phyloP scores from a whole-genome alignment of 2,888 invertebrate species.

The Leptothorax acervorum region DNA sequence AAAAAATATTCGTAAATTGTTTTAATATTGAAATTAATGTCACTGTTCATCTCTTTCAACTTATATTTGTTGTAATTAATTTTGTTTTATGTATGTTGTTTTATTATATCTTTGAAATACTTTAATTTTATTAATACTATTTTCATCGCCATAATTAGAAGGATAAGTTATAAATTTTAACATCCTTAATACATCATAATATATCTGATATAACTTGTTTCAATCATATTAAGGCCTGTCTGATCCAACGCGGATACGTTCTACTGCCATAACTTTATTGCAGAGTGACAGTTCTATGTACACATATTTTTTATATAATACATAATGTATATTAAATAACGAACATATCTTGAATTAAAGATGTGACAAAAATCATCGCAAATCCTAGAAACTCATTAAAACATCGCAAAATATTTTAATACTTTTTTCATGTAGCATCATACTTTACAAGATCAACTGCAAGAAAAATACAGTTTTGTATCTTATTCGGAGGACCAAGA shows the following conservation, averaged over 20 bases:
- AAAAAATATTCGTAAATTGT: background rate
- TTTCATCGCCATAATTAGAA: background rate
- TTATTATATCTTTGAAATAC: background rate
- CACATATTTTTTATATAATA: background rate
- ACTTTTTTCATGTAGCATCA: background rate
- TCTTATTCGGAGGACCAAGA: background rate
- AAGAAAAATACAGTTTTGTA: background rate
- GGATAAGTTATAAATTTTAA: background rate
- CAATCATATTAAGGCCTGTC: slow-evolving; percentile 34
- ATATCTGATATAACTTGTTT: background rate
- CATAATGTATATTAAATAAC: background rate
- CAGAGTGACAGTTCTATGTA: background rate
- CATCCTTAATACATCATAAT: background rate
- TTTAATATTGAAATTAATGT: slow-evolving; percentile 9
- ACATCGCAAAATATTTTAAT: background rate
- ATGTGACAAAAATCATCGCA: background rate
- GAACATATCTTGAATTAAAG: background rate
- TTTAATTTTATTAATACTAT: background rate
- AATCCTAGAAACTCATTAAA: background rate
- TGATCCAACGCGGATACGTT: slow-evolving; percentile 57
- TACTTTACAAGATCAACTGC: background rate
- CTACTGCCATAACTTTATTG: slow-evolving; percentile 46
- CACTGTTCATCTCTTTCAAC: background rate
- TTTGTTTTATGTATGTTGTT: background rate
- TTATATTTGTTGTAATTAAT: background rate